A percentile compares a stretch with the other conserved stretches of the same genome.
These are phyloP conservation scores for Macrocentrus cingulum DNA, from an alignment of 1,140 invertebrate species.

Conservation along the genomic window DNA sequence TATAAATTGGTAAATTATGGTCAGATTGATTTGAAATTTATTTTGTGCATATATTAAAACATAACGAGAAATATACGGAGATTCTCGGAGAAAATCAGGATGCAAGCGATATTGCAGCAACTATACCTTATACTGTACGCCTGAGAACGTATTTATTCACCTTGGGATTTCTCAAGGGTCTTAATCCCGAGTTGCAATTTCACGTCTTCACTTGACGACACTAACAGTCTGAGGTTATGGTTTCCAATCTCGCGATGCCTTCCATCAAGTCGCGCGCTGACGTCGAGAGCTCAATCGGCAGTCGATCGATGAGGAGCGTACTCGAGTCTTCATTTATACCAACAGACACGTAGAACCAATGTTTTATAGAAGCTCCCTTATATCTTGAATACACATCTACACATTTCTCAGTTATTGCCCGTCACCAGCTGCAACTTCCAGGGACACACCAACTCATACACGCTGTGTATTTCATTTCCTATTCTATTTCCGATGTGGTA, in stretches of 20 bases:
- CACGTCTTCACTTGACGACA: conserved; percentile 14
- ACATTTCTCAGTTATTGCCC: not conserved
- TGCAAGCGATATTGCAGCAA: too few relatives aligned
- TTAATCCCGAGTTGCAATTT: conserved; percentile 18
- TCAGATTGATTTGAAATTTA: too few relatives aligned
- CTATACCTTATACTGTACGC: not conserved
- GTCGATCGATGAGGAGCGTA: conserved; percentile 7
- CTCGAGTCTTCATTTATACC: not conserved
- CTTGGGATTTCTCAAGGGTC: not conserved
- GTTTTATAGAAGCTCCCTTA: not conserved
- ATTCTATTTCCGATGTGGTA: conserved; percentile 53
- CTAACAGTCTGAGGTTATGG: conserved; percentile 29
- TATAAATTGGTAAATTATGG: too few relatives aligned
- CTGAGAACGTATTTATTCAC: conserved; percentile 26
- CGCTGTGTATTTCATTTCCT: conserved; percentile 52
- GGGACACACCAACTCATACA: conserved; percentile 2
- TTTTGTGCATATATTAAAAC: too few relatives aligned
- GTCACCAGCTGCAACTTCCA: conserved; percentile 12
- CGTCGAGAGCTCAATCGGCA: conserved; percentile 5
- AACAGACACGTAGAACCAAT: not conserved
- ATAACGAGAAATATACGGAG: too few relatives aligned
- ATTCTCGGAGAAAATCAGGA: not conserved
- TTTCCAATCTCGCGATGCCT: conserved; percentile 30
- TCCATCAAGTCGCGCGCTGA: conserved; percentile 1
- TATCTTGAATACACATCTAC: too few relatives aligned